A percentile compares a stretch with the other conserved stretches of the same genome.
Conservation (phyloP, 2,113 vertebrate species). For the Arenaria interpres region DNA sequence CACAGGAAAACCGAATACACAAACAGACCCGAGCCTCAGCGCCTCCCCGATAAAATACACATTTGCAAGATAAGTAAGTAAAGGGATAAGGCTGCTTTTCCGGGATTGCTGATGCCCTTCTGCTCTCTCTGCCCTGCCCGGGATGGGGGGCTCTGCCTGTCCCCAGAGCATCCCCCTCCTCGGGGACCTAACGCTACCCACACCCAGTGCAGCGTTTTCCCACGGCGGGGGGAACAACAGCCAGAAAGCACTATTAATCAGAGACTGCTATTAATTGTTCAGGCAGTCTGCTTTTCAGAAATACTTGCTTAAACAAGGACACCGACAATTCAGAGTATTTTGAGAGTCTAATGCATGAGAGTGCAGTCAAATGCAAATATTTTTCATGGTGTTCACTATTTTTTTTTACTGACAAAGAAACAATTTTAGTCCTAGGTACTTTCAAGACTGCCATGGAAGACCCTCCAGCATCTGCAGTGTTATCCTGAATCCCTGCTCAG, state of each 20-base stretch:
- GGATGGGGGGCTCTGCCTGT: not conserved
- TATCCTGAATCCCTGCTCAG: not conserved
- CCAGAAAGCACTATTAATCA: not conserved
- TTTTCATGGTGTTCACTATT: not conserved
- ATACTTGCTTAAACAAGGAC: not conserved
- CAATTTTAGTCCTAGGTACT: not conserved
- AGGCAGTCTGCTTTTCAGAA: not conserved
- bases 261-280: not conserved
- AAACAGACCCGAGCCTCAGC: not conserved
- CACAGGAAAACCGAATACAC: not conserved
- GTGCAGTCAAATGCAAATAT: not conserved
- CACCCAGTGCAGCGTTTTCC: accelerated
- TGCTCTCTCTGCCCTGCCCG: not conserved
- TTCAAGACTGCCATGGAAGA: not conserved
- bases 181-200: accelerated
- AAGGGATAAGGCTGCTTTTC: not conserved
- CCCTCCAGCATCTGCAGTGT: not conserved
- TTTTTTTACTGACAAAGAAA: not conserved
- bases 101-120: not conserved
- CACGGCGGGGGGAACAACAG: not conserved
- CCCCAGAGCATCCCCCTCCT: not conserved
- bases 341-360: not conserved
- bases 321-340: not conserved
- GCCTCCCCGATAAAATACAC: no score
- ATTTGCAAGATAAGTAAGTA: not conserved